A percentile compares a stretch with the other conserved stretches of the same genome.
Evolutionary conservation across 2,888 invertebrate species (phyloP).

Genomic region (Junonia oenone): DNA sequence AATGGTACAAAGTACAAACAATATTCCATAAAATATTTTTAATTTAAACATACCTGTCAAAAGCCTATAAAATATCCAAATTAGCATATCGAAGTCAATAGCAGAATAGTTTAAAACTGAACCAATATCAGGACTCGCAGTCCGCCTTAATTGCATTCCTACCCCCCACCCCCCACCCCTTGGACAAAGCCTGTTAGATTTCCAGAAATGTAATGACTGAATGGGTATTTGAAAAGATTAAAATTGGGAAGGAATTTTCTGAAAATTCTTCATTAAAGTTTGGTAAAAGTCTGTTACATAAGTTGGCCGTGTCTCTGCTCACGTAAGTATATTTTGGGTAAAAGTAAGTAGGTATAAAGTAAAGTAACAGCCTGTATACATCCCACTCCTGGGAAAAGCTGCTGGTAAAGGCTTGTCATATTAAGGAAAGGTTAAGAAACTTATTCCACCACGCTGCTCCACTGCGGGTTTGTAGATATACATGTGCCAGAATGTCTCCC

Average conservation of each 20-base stretch:
- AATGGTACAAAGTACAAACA: no score
- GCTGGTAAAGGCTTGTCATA: no score
- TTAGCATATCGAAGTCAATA: conserved; percentile 1
- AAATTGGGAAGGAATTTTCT: background rate
- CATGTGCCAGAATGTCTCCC: no score
- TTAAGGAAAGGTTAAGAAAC: background rate
- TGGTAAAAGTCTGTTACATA: background rate
- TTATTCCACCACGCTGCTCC: no score
- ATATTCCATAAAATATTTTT: no score
- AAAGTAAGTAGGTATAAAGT: no score
- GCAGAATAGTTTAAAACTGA: conserved; percentile 13
- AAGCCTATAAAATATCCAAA: background rate
- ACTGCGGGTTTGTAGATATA: no score
- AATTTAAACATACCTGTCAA: background rate
- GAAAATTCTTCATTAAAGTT: no score
- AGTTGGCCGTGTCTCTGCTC: no score
- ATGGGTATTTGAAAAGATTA: background rate
- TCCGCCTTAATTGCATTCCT: conserved; percentile 15
- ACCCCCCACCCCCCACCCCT: background rate
- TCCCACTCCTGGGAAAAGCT: background rate
- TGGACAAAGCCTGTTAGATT: conserved; percentile 1
- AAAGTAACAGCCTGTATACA: background rate
- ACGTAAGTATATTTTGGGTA: no score
- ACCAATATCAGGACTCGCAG: conserved; percentile 12
- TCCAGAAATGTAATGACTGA: background rate